Percentiles rank a stretch among this genome's conserved stretches.
phyloP scores from a whole-genome alignment of 2,797 vertebrate genomes.

The Tarsius wallacei region DNA sequence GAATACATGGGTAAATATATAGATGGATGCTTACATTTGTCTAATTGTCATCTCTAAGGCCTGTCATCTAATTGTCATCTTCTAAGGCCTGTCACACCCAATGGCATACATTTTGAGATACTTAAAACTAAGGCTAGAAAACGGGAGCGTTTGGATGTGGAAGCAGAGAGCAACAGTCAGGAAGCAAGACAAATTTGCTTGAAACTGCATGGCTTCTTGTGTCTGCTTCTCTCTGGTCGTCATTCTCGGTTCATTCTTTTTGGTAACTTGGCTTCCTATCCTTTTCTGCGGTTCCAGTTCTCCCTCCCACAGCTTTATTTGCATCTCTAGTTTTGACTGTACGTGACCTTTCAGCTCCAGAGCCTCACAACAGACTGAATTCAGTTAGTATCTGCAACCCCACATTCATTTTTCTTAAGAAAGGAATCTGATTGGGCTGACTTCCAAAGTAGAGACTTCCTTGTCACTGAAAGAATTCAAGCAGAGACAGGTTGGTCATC shows the following conservation, averaged over 20 bases:
- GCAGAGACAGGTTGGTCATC: constrained; percentile 75
- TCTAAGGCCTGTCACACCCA: not conserved
- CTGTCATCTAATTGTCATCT: too few species aligned
- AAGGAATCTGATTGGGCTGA: constrained; percentile 63
- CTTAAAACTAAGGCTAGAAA: not conserved
- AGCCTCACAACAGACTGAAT: not conserved
- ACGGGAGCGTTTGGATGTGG: not conserved
- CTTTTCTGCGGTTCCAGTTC: not conserved
- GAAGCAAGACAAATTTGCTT: not conserved
- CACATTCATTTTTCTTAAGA: constrained; percentile 69
- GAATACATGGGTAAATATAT: not conserved
- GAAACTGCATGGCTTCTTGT: not conserved
- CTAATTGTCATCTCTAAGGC: not conserved
- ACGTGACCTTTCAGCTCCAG: constrained; percentile 9
- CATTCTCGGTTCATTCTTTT: not conserved
- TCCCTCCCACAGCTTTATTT: not conserved
- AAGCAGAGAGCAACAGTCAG: not conserved
- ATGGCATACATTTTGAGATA: not conserved
- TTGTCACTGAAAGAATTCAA: constrained; percentile 75
- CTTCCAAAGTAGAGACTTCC: constrained; percentile 73
- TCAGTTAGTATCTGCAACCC: constrained; percentile 5
- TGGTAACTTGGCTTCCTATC: not conserved
- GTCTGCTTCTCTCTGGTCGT: not conserved
- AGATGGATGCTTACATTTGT: not conserved
- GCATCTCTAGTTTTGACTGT: constrained; percentile 9